phyloP scores from a whole-genome alignment of 2,888 invertebrate species.

The Pachymerium ferrugineum region DNA sequence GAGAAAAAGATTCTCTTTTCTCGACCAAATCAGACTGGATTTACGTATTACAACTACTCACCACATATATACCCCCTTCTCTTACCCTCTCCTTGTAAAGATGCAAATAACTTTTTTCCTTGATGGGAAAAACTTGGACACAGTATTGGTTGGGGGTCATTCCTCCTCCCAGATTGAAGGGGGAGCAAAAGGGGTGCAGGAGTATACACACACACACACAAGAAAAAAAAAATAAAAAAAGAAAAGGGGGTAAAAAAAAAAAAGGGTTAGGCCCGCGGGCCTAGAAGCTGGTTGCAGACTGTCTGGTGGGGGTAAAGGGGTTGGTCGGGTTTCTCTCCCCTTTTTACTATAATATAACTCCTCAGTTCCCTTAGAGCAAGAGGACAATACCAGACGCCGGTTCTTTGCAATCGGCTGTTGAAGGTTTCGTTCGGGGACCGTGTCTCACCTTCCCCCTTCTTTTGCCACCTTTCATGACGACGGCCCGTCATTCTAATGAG shows the following conservation, averaged over 20 bases:
- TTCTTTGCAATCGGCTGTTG: constrained; percentile 7
- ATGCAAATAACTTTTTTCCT: constrained; percentile 20
- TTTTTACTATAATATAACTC: constrained; percentile 5
- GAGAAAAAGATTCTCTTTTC: too few species aligned
- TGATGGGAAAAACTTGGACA: constrained; percentile 16
- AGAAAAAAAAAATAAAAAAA: too few species aligned
- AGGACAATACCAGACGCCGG: neutral
- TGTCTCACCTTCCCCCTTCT: constrained; percentile 11
- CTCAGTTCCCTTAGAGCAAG: neutral
- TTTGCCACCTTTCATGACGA: constrained; percentile 10
- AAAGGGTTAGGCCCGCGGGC: constrained; percentile 21
- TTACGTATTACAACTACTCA: neutral
- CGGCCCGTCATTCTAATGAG: constrained; percentile 18
- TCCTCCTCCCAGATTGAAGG: neutral
- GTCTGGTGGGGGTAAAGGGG: constrained; percentile 15
- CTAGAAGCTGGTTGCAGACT: constrained; percentile 1
- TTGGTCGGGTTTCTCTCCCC: constrained; percentile 21
- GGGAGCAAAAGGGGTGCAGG: constrained; percentile 1
- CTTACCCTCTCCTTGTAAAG: neutral
- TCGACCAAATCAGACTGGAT: constrained; percentile 11
- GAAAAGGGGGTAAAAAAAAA: neutral
- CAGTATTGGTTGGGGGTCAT: constrained; percentile 2
- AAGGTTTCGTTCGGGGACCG: constrained; percentile 11
- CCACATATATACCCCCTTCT: too few species aligned
- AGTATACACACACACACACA: neutral